These are phyloP conservation scores for Thunnus maccoyii DNA, from an alignment of 2,113 vertebrate genomes.

Conservation along the genomic window DNA sequence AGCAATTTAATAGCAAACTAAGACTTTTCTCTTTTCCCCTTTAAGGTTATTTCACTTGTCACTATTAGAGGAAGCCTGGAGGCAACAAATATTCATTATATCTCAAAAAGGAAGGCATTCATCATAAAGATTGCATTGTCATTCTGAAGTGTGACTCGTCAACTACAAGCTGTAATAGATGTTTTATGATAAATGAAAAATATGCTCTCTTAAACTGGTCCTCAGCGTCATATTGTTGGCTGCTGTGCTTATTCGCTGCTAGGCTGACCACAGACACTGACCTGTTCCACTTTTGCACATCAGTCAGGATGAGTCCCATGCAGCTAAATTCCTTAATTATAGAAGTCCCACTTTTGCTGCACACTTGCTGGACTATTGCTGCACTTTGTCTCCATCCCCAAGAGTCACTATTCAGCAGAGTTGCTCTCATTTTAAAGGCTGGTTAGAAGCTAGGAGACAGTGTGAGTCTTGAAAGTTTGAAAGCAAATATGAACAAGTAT, in stretches of 20 bases:
- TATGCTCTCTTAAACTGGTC: conserved; percentile 13
- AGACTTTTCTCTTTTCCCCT: conserved; percentile 16
- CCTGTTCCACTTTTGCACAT: conserved; percentile 54
- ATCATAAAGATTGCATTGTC: conserved; percentile 52
- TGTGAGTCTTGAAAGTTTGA: background rate
- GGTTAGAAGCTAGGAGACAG: background rate
- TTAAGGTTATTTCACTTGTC: conserved; percentile 34
- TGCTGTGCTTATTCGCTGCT: conserved; percentile 22
- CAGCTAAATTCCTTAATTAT: conserved; percentile 40
- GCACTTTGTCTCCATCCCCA: conserved; percentile 21
- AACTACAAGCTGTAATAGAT: conserved; percentile 29
- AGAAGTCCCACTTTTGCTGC: conserved; percentile 52
- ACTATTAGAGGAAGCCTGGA: conserved; percentile 37
- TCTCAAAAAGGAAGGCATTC: conserved; percentile 41
- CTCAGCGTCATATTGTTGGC: conserved; percentile 8
- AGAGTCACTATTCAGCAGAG: conserved; percentile 10
- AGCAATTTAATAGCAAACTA: conserved; percentile 12
- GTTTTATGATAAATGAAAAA: conserved; percentile 29
- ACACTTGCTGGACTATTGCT: background rate
- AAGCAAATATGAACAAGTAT: background rate
- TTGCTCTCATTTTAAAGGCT: conserved; percentile 17
- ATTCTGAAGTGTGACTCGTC: conserved; percentile 20
- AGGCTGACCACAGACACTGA: conserved; percentile 48
- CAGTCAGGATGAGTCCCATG: conserved; percentile 22
- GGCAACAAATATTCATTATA: conserved; percentile 49